Percentiles rank a stretch among this genome's conserved stretches.
These are phyloP conservation scores for Eurosta solidaginis DNA, from an alignment of 1,140 invertebrate species.

Conservation along the genomic window DNA sequence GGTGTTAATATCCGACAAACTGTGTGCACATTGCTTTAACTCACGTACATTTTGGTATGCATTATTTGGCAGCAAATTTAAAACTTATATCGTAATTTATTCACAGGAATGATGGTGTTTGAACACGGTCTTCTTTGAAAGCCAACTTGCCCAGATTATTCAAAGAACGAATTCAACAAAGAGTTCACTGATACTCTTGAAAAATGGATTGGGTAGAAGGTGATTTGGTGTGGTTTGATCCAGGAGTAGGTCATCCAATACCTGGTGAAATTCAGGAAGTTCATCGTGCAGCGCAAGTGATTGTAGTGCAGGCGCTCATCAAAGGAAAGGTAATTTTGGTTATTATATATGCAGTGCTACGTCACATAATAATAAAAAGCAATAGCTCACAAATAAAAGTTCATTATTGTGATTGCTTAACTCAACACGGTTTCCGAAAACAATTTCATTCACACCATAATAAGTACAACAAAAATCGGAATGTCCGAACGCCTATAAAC, in stretches of 20 bases:
- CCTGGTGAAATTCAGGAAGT: slow-evolving; percentile 88
- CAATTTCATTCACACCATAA: too few species aligned
- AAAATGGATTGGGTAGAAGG: slow-evolving; percentile 69
- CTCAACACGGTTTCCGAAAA: too few species aligned
- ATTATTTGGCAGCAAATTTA: background rate
- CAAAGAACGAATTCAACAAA: background rate
- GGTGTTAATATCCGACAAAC: background rate
- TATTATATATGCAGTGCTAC: too few species aligned
- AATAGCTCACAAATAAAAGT: too few species aligned
- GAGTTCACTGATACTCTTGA: background rate
- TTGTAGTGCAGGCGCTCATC: slow-evolving; percentile 85
- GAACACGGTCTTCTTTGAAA: background rate
- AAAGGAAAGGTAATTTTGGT: slow-evolving; percentile 83
- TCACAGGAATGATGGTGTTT: background rate
- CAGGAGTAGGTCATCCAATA: slow-evolving; percentile 83
- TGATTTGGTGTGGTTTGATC: slow-evolving; percentile 92
- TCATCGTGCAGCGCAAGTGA: slow-evolving; percentile 83
- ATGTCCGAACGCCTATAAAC: too few species aligned
- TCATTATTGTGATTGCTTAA: too few species aligned
- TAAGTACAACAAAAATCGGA: too few species aligned
- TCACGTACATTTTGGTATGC: background rate
- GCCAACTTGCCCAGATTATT: background rate
- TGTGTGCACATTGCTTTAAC: background rate
- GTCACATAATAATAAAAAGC: too few species aligned
- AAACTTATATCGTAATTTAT: background rate